phyloP scores from a whole-genome alignment of 2,113 vertebrate genomes.

The Amblyornis subalaris region DNA sequence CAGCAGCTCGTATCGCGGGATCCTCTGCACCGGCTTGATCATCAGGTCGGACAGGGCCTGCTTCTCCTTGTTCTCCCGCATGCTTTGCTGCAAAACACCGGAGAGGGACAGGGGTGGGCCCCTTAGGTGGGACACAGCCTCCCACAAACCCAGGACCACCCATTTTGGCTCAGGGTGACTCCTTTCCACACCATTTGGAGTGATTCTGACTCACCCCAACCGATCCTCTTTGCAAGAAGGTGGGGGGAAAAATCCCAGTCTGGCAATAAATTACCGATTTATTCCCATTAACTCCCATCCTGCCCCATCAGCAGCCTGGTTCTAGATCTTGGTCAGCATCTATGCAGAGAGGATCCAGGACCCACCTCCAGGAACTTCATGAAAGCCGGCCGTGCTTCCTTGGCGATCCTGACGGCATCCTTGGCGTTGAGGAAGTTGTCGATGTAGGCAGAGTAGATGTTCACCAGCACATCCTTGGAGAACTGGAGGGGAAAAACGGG shows the following conservation, averaged over 20 bases:
- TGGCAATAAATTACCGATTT: not conserved
- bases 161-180: rapidly evolving
- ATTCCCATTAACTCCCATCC: not conserved
- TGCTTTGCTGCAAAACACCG: conserved; percentile 85
- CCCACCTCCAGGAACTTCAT: conserved; percentile 96
- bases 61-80: conserved; percentile 98
- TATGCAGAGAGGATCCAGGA: not conserved
- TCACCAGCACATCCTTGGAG: conserved; percentile 93
- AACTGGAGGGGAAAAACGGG: conserved; percentile 75
- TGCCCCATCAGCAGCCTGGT: not conserved
- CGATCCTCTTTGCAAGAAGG: not conserved
- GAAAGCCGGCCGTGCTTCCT: conserved; percentile 93
- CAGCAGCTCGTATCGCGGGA: conserved; percentile 94
- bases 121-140: not conserved
- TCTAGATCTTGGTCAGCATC: not conserved
- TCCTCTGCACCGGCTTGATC: conserved; percentile 98
- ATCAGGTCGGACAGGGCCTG: conserved; percentile 94
- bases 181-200: not conserved
- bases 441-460: conserved; percentile 96
- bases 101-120: not conserved
- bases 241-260: not conserved
- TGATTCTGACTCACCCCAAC: not conserved
- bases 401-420: conserved; percentile 93
- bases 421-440: conserved; percentile 98
- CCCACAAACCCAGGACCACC: not conserved